Base-by-base conservation (phyloP, 2,888 invertebrate genomes). In the Melieria omissa region DNA sequence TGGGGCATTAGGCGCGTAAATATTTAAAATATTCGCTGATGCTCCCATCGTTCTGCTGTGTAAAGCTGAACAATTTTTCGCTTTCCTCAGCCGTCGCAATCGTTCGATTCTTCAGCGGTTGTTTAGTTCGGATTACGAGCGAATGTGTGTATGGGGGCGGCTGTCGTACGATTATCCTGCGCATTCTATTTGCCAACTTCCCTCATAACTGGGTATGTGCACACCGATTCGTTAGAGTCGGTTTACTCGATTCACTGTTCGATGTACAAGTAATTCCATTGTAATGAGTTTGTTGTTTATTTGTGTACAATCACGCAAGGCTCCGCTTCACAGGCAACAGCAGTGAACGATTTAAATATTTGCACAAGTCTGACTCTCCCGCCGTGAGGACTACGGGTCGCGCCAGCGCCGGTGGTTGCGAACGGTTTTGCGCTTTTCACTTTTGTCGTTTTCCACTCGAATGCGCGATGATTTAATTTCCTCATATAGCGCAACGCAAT, bases 221-320 rank as follows among this genome's bases (percentile, higher is more conserved):
- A 64, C 68, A 68, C 68, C 29, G 57, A 52, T 58, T 58, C 58
- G 66, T 66, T 66, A 47, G 45, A 49, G n/a, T 41, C 47, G 60
- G 61, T 68, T 68, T 68, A 10, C 29, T 57, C 5, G 5, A 16
- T 9, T 16, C 16, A 57, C 29, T 57, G 57, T 16, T 29, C 29
- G 29, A 42, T 49, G 60, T 68, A 52, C 41, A 61, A 55, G 64
- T 71, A 73, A 73, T 71, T 71, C 68, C 62, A 57, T 61, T 67
- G 73, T 73, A 73, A 73, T 71, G 73, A 73, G 71, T 69, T 61
- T 65, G 55, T 73, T 73, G 70, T 73, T 73, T 73, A 64, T 64
- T 67, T 73, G n/a, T 12, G 46, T 66, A 44, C 57, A 55, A 52
- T 6, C 54, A 8, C 14, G 9, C n/a, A 55, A 65, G 5, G 10